Evolutionary conservation across 2,797 vertebrate genomes (phyloP).

Genomic region (Xiphorhynchus erythropygius): DNA sequence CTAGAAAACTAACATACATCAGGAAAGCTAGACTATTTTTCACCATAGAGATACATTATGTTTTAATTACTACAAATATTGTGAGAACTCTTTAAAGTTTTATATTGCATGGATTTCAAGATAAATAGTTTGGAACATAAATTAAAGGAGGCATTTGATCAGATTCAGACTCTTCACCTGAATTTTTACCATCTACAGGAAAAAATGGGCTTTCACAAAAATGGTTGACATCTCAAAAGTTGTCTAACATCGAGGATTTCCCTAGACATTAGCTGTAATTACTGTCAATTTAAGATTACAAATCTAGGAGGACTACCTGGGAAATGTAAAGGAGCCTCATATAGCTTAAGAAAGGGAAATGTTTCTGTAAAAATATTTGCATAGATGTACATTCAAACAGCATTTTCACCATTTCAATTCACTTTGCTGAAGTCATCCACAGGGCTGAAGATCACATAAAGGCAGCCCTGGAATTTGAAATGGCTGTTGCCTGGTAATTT

Average conservation of each 20-base stretch:
- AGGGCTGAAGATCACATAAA: background rate
- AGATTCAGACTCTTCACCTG: background rate
- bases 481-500: background rate
- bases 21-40: background rate
- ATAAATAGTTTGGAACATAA: background rate
- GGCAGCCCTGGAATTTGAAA: background rate
- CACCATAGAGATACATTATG: background rate
- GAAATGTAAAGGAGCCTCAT: background rate
- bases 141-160: slow-evolving; percentile 28
- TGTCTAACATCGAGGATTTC: background rate
- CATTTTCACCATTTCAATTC: background rate
- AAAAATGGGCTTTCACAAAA: background rate
- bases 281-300: background rate
- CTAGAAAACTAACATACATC: background rate
- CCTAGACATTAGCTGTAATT: background rate
- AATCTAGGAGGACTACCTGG: background rate
- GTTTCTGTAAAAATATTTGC: background rate
- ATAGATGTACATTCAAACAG: background rate
- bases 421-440: background rate
- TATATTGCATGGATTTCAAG: background rate
- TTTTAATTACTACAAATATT: background rate
- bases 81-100: background rate
- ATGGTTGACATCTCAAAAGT: background rate
- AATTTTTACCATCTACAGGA: background rate
- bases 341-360: background rate